These are phyloP conservation scores for Uloborus plumipes DNA, from an alignment of 2,888 invertebrate species.

Conservation along the genomic window DNA sequence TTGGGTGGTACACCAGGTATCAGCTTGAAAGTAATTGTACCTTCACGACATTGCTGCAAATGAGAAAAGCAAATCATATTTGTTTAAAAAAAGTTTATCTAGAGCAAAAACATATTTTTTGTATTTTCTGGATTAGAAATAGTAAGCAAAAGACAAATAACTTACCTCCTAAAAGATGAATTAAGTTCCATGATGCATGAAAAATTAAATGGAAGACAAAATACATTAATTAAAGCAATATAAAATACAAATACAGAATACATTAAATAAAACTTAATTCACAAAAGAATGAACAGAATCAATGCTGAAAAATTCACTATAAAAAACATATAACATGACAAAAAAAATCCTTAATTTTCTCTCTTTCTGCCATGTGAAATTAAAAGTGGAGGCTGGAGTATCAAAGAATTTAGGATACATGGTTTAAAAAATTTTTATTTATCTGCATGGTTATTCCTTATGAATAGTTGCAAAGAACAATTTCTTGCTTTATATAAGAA, in stretches of 20 bases:
- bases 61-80: neutral
- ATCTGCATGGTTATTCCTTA: no score
- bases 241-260: no score
- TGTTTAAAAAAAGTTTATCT: neutral
- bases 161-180: neutral
- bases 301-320: neutral
- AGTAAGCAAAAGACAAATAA: neutral
- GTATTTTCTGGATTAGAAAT: neutral
- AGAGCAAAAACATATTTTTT: neutral
- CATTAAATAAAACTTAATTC: no score
- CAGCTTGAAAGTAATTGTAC: conserved; percentile 95
- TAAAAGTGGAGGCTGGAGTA: no score
- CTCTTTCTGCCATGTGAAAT: no score
- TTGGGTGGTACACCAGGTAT: conserved; percentile 80
- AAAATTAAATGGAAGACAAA: neutral
- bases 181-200: no score
- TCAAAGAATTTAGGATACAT: no score
- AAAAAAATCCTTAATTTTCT: neutral
- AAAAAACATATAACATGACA: neutral
- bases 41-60: conserved; percentile 91
- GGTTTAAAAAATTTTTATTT: no score
- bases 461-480: no score
- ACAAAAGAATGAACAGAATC: no score
- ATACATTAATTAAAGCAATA: neutral
- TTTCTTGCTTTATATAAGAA: no score